phyloP scores from a whole-genome alignment of 2,888 invertebrate genomes.

The Aspidiotus rigidus region DNA sequence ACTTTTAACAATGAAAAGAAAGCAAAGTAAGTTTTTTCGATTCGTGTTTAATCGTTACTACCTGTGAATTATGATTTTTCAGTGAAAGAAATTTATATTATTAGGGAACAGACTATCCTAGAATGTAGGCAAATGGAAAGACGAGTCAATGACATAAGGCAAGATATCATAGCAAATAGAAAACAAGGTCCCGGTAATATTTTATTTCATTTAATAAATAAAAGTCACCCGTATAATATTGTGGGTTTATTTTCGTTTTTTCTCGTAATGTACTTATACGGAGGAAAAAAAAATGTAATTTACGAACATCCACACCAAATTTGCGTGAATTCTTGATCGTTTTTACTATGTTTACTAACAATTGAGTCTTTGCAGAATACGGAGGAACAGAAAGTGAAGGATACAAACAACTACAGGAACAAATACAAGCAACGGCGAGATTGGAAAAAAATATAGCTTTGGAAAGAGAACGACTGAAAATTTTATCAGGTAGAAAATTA shows the following conservation, averaged over 20 bases:
- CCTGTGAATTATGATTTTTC: not conserved
- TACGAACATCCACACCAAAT: not conserved
- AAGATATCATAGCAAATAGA: slow-evolving; percentile 5
- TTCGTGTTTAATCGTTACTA: not conserved
- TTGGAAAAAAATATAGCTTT: slow-evolving; percentile 37
- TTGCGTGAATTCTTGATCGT: not conserved
- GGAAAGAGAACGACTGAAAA: slow-evolving; percentile 38
- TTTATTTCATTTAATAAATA: not conserved
- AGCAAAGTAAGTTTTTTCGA: not conserved
- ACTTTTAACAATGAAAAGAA: not conserved
- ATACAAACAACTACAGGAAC: slow-evolving; percentile 37
- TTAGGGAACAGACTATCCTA: slow-evolving; percentile 8
- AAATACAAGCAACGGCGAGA: slow-evolving; percentile 37
- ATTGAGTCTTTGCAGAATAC: slow-evolving; percentile 8
- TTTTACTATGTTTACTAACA: not conserved
- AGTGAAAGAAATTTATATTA: not conserved
- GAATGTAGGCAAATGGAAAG: slow-evolving; percentile 13
- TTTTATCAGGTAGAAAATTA: slow-evolving; percentile 37
- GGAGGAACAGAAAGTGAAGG: slow-evolving; percentile 36
- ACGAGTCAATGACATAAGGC: slow-evolving; percentile 12
- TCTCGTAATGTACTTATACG: not conserved
- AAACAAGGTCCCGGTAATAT: slow-evolving; percentile 22
- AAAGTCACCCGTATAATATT: not conserved
- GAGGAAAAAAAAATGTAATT: too few relatives aligned
- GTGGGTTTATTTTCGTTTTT: not conserved